Evolutionary conservation across 2,113 vertebrate species (phyloP).

Genomic region (Thymallus thymallus): DNA sequence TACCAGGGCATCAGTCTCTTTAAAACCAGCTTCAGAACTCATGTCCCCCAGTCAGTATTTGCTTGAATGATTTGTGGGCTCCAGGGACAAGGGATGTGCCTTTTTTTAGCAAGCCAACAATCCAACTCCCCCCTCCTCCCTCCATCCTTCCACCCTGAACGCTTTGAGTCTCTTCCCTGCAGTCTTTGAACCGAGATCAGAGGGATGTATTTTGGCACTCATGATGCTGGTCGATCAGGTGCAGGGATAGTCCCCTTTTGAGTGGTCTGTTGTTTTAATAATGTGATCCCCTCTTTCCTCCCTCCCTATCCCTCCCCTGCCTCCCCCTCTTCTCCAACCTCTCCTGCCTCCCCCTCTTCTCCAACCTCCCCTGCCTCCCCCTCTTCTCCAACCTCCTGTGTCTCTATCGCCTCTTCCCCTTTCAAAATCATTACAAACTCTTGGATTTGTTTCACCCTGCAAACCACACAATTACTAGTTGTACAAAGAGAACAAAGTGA

Average conservation of each 20-base stretch:
- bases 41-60: conserved; percentile 48
- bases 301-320: neutral
- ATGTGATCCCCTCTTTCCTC: conserved; percentile 21
- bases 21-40: conserved; percentile 39
- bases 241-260: conserved; percentile 55
- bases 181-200: conserved; percentile 80
- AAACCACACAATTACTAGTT: conserved; percentile 31
- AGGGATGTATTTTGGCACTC: conserved; percentile 68
- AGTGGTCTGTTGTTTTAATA: conserved; percentile 65
- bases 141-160: conserved; percentile 50
- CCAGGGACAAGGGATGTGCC: conserved; percentile 59
- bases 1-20: conserved; percentile 29
- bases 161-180: conserved; percentile 74
- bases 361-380: neutral
- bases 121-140: conserved; percentile 30
- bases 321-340: neutral
- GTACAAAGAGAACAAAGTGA: conserved; percentile 39
- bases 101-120: conserved; percentile 58
- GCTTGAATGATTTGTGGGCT: conserved; percentile 71
- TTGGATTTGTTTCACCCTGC: conserved; percentile 34
- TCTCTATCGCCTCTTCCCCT: neutral
- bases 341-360: too few relatives aligned
- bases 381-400: too few relatives aligned
- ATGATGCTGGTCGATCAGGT: conserved; percentile 66
- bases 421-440: conserved; percentile 35